A percentile compares a stretch with the other conserved stretches of the same genome.
Conservation (phyloP, 2,888 invertebrate species). For the Hydraecia micacea region DNA sequence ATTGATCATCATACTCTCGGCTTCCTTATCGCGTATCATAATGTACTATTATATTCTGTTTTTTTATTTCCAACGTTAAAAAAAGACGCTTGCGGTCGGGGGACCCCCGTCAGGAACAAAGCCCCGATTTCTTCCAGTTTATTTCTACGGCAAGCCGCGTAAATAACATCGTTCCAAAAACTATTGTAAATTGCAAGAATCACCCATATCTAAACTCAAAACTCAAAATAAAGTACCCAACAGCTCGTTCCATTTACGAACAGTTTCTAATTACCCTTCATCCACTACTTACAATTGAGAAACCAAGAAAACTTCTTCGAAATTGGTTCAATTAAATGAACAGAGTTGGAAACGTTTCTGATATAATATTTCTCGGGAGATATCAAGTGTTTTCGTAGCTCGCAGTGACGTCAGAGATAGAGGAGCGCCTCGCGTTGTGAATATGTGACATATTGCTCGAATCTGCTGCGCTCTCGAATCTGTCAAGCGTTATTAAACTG, state of each 20-base stretch:
- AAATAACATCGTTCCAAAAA: neutral
- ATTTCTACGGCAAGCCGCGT: neutral
- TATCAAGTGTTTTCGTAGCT: conserved; percentile 62
- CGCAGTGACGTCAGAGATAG: conserved; percentile 66
- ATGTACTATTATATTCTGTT: too few species aligned
- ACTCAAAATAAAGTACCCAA: conserved; percentile 18
- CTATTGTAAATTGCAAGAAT: neutral
- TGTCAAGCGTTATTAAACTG: conserved; percentile 85
- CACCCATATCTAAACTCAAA: neutral
- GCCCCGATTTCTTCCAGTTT: neutral
- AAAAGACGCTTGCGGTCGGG: neutral
- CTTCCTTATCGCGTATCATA: too few species aligned
- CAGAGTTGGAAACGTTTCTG: conserved; percentile 35
- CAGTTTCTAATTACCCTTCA: conserved; percentile 47
- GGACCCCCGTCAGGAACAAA: neutral
- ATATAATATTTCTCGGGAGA: conserved; percentile 45
- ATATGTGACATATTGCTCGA: conserved; percentile 82
- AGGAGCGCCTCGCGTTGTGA: conserved; percentile 70
- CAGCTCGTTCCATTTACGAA: conserved; percentile 16
- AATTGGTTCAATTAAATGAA: conserved; percentile 57
- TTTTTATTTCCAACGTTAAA: too few species aligned
- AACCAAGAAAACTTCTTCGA: conserved; percentile 51
- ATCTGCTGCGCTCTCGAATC: conserved; percentile 85
- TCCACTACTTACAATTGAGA: conserved; percentile 49
- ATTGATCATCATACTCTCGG: too few species aligned